A percentile compares a stretch with the other conserved stretches of the same genome.
Conservation (phyloP, 2,113 vertebrate genomes). For the Mola mola region DNA sequence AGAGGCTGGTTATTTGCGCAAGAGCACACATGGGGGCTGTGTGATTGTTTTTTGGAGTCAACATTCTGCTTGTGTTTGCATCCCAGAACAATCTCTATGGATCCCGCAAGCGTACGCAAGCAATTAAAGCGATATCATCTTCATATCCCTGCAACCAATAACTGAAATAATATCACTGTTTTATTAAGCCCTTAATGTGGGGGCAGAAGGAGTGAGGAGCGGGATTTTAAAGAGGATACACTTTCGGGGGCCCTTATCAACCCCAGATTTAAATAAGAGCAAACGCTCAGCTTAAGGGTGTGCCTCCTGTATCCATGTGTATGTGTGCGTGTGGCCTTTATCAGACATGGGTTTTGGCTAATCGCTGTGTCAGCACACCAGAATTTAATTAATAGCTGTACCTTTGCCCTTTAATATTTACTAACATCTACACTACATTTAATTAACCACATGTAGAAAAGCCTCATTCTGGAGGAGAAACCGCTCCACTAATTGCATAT, state of each 20-base stretch:
- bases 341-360: constrained; percentile 75
- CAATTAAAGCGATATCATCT: constrained; percentile 84
- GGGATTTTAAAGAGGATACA: constrained; percentile 78
- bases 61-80: constrained; percentile 83
- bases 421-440: constrained; percentile 75
- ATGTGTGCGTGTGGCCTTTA: constrained; percentile 73
- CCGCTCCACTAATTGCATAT: constrained; percentile 48
- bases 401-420: constrained; percentile 82
- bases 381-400: constrained; percentile 79
- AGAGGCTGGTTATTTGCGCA: constrained; percentile 73
- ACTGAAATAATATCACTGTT: constrained; percentile 83
- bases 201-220: constrained; percentile 72
- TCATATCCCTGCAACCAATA: constrained; percentile 82
- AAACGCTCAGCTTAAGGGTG: constrained; percentile 76
- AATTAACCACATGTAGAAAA: constrained; percentile 70
- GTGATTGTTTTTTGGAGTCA: constrained; percentile 79
- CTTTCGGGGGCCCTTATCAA: constrained; percentile 78
- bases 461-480: constrained; percentile 39
- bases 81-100: constrained; percentile 81
- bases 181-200: constrained; percentile 83
- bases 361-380: constrained; percentile 77
- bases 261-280: constrained; percentile 79
- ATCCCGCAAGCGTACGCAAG: constrained; percentile 78
- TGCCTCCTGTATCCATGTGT: constrained; percentile 47
- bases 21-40: constrained; percentile 74